Evolutionary conservation across 2,113 vertebrate genomes (phyloP), one percentile per base, ranked within the genome.

Genomic region (Cebidichthys violaceus): DNA sequence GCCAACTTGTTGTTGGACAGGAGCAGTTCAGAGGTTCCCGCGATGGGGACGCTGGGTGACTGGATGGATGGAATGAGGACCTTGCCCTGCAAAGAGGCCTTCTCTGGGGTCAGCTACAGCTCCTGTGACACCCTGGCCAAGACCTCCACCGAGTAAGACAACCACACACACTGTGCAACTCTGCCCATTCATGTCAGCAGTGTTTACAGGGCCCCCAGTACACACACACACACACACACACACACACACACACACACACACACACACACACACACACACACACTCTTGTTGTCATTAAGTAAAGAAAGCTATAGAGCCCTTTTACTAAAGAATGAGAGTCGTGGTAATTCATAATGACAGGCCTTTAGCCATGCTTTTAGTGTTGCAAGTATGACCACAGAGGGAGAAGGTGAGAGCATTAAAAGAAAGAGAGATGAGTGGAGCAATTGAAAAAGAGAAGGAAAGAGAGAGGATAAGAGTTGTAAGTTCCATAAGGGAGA

Each of bases 91-190:
- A 99, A 98, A 86, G 98, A 99, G 79, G 96, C 97, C 90, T 98
- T 99, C 92, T 97, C 96, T 0, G 98, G 98, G 0, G 96, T 99
- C 86, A 96, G 98, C 90, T 99, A 99, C 93, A 99, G 96, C 84
- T 98, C 98, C 77, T 99, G 97, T 72, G 97, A 99, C 84, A 99
- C 97, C 33, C 96, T 99, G 92, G 97, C 98, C 95, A 99, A 99
- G 94, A 97, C 98, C 81, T 97, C 97, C 83, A 96, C 96, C 79
- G 97, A 99, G 98, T 99, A 97, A 99, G 97, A 89, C 61, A 77
- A 67, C 70, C 70, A 69, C 75, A 88, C 80, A 77, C 73, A 70
- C 35, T 65, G 74, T 60, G 54, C 29, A 70, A 27, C 71, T 74
- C 83, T 86, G 78, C 70, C 77, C 50, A 86, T 91, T 89, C 79